Percentiles rank a stretch among this genome's conserved stretches.
phyloP scores from a whole-genome alignment of 2,888 invertebrate genomes.

The Bhutanitis thaidina region DNA sequence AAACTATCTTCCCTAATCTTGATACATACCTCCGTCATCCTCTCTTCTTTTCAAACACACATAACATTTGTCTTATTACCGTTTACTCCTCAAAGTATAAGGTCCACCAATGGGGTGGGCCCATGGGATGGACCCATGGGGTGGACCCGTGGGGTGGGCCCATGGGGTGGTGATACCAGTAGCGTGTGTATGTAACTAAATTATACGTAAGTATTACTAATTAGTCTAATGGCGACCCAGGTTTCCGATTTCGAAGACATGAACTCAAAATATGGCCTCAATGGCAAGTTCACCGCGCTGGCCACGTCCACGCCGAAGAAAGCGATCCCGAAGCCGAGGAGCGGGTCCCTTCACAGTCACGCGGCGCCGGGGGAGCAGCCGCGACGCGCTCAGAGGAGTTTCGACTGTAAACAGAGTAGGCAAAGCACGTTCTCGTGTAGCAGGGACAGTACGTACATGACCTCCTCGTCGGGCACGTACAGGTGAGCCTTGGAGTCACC shows the following conservation, averaged over 20 bases:
- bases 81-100: no score
- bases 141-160: no score
- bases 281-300: conserved; percentile 35
- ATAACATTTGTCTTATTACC: no score
- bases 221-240: conserved; percentile 29
- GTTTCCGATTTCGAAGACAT: conserved; percentile 67
- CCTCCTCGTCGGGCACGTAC: conserved; percentile 42
- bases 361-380: conserved; percentile 17
- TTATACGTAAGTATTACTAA: no score
- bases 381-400: conserved; percentile 25
- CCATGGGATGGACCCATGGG: no score
- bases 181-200: no score
- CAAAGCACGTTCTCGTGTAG: conserved; percentile 38
- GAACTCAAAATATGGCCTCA: conserved; percentile 52
- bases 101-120: no score
- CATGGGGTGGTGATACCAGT: no score
- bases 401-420: conserved; percentile 30
- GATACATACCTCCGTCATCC: no score
- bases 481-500: conserved; percentile 24
- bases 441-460: conserved; percentile 44
- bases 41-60: no score
- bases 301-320: conserved; percentile 58
- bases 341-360: conserved; percentile 45
- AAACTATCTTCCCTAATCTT: no score
- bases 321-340: conserved; percentile 39